phyloP scores from a whole-genome alignment of 2,113 vertebrate species.

The Anarhynchus alexandrinus region DNA sequence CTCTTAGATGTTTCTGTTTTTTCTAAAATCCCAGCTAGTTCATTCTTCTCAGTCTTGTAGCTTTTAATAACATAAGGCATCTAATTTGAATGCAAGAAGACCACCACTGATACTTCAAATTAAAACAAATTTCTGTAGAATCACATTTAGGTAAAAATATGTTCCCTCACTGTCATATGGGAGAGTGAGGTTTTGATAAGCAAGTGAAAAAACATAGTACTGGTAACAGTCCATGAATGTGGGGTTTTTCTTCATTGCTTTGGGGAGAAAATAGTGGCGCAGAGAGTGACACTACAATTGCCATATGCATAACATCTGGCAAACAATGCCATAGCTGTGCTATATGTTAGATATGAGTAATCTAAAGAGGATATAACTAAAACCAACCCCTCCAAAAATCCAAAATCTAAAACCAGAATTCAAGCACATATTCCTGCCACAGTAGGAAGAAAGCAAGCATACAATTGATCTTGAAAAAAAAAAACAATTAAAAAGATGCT shows the following conservation, averaged over 20 bases:
- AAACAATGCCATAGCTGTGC: neutral
- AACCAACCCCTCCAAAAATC: neutral
- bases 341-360: neutral
- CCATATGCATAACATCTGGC: fast-evolving
- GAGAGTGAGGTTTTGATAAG: neutral
- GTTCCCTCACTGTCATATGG: neutral
- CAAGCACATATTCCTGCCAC: neutral
- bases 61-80: neutral
- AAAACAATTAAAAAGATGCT: neutral
- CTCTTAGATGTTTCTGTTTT: neutral
- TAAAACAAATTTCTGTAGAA: neutral
- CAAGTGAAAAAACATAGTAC: neutral
- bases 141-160: neutral
- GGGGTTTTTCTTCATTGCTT: neutral
- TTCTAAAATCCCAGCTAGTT: neutral
- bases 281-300: neutral
- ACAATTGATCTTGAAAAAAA: neutral
- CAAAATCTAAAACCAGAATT: neutral
- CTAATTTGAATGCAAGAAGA: neutral
- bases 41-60: neutral
- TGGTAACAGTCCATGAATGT: neutral
- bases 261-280: neutral
- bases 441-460: neutral
- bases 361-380: neutral
- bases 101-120: neutral